A percentile compares a stretch with the other conserved stretches of the same genome.
Evolutionary conservation across 2,113 vertebrate species (phyloP).

Genomic region (Vulpes ferrilata): DNA sequence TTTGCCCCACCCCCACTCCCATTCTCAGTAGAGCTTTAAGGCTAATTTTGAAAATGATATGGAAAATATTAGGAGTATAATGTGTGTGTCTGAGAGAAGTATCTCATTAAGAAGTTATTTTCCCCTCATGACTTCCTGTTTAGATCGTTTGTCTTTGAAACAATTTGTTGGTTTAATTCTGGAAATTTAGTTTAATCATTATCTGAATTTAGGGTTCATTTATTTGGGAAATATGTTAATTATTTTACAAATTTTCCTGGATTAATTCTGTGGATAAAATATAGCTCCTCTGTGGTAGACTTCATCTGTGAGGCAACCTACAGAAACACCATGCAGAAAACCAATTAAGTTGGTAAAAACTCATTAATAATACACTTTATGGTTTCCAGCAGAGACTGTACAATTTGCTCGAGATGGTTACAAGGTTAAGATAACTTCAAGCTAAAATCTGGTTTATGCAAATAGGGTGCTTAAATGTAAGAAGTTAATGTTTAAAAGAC

Average conservation of each 20-base stretch:
- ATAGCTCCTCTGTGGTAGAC: not conserved
- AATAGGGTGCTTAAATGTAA: not conserved
- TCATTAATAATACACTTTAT: conserved; percentile 30
- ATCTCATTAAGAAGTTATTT: not conserved
- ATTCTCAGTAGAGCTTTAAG: not conserved
- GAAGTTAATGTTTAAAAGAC: not conserved
- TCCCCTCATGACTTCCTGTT: conserved; percentile 18
- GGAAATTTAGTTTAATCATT: conserved; percentile 47
- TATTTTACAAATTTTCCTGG: conserved; percentile 54
- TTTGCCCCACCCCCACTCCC: not conserved
- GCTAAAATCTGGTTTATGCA: not conserved
- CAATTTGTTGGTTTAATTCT: conserved; percentile 45
- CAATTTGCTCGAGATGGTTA: not conserved
- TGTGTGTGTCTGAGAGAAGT: not conserved
- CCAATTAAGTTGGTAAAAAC: conserved; percentile 27
- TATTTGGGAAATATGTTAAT: conserved; percentile 58
- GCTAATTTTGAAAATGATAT: conserved; percentile 43
- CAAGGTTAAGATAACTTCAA: conserved; percentile 6
- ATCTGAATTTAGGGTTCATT: conserved; percentile 44
- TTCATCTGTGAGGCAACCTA: conserved; percentile 10
- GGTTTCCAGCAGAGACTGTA: not conserved
- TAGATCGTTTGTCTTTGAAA: conserved; percentile 40
- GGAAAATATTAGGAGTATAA: not conserved
- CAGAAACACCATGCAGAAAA: conserved; percentile 23
- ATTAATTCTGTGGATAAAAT: conserved; percentile 65